Evolutionary conservation across 1,140 invertebrate species (phyloP), one percentile per base, ranked within the genome.

Genomic region (Nasonia longicornis): DNA sequence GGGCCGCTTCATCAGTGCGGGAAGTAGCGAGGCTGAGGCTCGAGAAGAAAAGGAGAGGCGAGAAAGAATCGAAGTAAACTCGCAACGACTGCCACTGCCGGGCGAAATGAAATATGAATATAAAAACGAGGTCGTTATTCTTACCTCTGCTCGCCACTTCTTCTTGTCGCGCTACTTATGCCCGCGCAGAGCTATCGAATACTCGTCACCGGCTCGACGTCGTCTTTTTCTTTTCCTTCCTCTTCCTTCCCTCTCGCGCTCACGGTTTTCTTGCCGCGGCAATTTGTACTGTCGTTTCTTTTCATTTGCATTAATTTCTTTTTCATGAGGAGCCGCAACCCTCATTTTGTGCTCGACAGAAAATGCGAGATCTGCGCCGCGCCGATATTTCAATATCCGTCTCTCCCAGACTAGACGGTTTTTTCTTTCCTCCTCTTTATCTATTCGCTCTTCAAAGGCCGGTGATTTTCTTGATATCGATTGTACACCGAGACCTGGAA

Each of bases 71-170:
- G 82, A 84, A 84, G 82, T 79, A 84, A 83, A 82, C 73, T 71
- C 48, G 48, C 29, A 82, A 83, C 75, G 84, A 79, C 81, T 67
- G 82, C 83, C 81, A 84, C 84, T 20, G 72, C 83, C 82, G 84
- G 82, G 81, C 79, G 71, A 82, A 82, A 84, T 86, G 83, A 84
- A 86, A 86, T 83, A 79, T 82, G 83, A 83, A 83, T 84, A 83
- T 84, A 84, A 84, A 83, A 82, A 76, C 76, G 72, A 71, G 67
- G 58, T 83, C 84, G 83, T 86, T 86, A 85, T 84, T 85, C 83
- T 84, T 85, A 76, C 38, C 58, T 38, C n/a, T 2, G 7, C 29
- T 58, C 52, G 20, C 52, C 16, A 58, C 20, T n/a, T 58, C 73
- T 38, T 29, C 45, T 42, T 42, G 58, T 38, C 31, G n/a, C 74